Conservation (phyloP, 2,888 invertebrate species). For the Frankliniella intonsa region DNA sequence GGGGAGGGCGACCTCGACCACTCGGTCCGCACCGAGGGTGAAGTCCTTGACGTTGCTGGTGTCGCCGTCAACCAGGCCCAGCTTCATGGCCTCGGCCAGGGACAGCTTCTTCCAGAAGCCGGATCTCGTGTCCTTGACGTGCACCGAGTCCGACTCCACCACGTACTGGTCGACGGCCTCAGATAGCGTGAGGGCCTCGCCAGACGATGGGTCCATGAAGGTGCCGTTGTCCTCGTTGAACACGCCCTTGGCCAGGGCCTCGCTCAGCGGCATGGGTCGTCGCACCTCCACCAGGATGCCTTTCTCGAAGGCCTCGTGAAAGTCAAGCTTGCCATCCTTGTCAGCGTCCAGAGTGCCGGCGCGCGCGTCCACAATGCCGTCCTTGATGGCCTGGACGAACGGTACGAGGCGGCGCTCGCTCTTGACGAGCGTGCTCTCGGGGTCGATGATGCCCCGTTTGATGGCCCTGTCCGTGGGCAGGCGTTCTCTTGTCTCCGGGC, state of each 20-base stretch:
- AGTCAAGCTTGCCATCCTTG: slow-evolving; percentile 60
- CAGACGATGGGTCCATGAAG: slow-evolving; percentile 77
- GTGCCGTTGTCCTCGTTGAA: slow-evolving; percentile 72
- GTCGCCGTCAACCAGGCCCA: slow-evolving; percentile 65
- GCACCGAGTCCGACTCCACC: slow-evolving; percentile 78
- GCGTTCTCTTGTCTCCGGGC: slow-evolving; percentile 73
- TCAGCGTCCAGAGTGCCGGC: slow-evolving; percentile 63
- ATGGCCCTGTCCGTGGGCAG: slow-evolving; percentile 78
- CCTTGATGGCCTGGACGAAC: slow-evolving; percentile 75
- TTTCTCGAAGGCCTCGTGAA: slow-evolving; percentile 78
- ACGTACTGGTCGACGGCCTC: slow-evolving; percentile 77
- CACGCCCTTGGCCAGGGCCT: slow-evolving; percentile 75
- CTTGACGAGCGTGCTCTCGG: slow-evolving; percentile 78
- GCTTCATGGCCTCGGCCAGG: slow-evolving; percentile 71
- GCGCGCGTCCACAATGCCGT: slow-evolving; percentile 69
- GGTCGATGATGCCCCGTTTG: slow-evolving; percentile 76
- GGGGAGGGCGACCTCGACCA: slow-evolving; percentile 66
- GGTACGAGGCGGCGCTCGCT: slow-evolving; percentile 75
- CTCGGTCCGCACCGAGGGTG: slow-evolving; percentile 54
- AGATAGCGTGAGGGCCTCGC: slow-evolving; percentile 69
- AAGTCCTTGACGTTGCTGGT: slow-evolving; percentile 68
- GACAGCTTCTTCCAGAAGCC: slow-evolving; percentile 73
- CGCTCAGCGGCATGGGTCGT: slow-evolving; percentile 73
- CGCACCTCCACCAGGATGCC: slow-evolving; percentile 77
- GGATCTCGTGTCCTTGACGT: slow-evolving; percentile 70